phyloP scores from a whole-genome alignment of 2,888 invertebrate genomes.

The Notodonta ziczac region DNA sequence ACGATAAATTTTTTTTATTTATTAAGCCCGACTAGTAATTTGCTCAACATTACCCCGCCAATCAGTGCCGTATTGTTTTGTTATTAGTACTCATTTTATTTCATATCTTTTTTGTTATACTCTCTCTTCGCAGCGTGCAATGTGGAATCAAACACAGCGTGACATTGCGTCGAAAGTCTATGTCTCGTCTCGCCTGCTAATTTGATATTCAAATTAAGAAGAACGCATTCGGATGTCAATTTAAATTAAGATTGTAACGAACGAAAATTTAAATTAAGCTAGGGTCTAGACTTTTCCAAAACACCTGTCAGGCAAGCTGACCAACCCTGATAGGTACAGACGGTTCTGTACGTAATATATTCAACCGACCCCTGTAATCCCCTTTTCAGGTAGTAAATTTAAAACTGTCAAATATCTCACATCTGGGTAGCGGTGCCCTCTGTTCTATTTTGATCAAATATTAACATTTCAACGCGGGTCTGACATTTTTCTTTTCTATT shows the following conservation, averaged over 20 bases:
- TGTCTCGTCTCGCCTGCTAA: background rate
- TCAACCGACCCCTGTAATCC: constrained; percentile 22
- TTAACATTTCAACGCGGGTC: constrained; percentile 70
- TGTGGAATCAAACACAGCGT: too few species aligned
- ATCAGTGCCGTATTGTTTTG: too few species aligned
- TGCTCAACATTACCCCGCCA: too few species aligned
- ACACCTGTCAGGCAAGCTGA: constrained; percentile 23
- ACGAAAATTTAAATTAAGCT: constrained; percentile 32
- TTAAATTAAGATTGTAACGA: constrained; percentile 18
- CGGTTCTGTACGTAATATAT: constrained; percentile 22
- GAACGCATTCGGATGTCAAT: constrained; percentile 17
- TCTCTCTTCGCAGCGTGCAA: too few species aligned
- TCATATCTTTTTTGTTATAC: too few species aligned
- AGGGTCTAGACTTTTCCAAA: constrained; percentile 28
- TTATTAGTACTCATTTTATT: too few species aligned
- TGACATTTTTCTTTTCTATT: constrained; percentile 72
- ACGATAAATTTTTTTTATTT: too few species aligned
- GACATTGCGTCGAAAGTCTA: too few species aligned
- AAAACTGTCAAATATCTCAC: constrained; percentile 46
- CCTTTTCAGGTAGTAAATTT: constrained; percentile 35
- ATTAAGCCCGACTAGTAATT: too few species aligned
- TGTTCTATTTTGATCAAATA: constrained; percentile 67
- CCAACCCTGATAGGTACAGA: background rate
- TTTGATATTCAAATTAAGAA: constrained; percentile 16
- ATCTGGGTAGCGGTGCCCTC: constrained; percentile 46